Conservation (phyloP, 2,113 vertebrate genomes). For the Petroica traversi region DNA sequence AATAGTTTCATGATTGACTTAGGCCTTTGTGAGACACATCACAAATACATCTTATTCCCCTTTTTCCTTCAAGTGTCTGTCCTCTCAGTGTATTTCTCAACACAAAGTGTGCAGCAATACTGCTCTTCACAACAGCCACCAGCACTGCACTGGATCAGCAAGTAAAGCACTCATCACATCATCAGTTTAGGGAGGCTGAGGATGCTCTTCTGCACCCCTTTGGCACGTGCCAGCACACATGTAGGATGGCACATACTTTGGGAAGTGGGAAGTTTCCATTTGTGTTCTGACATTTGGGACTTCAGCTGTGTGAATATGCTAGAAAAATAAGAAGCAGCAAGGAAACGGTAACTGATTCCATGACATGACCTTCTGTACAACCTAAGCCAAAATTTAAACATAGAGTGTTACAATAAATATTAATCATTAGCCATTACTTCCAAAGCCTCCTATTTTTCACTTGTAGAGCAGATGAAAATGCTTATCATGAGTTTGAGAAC, state of each 20-base stretch:
- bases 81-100: neutral
- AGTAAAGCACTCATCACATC: neutral
- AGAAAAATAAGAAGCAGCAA: neutral
- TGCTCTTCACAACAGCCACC: neutral
- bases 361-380: neutral
- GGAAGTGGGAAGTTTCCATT: neutral
- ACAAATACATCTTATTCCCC: neutral
- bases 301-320: neutral
- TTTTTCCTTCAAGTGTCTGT: neutral
- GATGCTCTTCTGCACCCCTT: neutral
- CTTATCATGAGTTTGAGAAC: neutral
- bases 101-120: fast-evolving
- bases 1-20: neutral
- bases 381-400: neutral
- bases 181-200: neutral
- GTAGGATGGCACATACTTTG: fast-evolving
- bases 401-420: neutral
- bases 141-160: neutral
- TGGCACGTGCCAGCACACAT: neutral
- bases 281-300: neutral
- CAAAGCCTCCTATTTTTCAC: neutral
- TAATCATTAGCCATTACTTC: neutral
- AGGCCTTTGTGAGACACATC: neutral
- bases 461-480: neutral
- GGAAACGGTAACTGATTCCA: neutral